Evolutionary conservation across 1,140 invertebrate genomes (phyloP).

Genomic region (Leptinotarsa defecta): DNA sequence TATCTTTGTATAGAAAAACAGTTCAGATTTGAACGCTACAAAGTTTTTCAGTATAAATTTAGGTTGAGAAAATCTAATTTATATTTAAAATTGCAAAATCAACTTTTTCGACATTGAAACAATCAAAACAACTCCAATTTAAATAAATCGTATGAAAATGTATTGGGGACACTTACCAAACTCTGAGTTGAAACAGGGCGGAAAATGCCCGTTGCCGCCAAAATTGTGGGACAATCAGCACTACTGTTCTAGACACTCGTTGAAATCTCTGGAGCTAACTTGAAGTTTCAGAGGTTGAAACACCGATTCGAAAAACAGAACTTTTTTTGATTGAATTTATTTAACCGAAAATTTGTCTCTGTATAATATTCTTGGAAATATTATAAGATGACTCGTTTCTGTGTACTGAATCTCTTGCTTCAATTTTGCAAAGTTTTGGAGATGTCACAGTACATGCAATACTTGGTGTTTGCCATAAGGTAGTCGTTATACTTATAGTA

Average conservation of each 20-base stretch:
- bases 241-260: slow-evolving; percentile 25
- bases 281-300: slow-evolving; percentile 13
- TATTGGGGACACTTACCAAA: too few species aligned
- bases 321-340: too few species aligned
- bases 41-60: too few species aligned
- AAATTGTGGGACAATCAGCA: background rate
- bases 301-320: background rate
- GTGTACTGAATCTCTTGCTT: slow-evolving; percentile 24
- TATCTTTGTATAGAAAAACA: too few species aligned
- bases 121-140: too few species aligned
- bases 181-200: background rate
- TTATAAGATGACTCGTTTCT: background rate
- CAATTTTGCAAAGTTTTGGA: slow-evolving; percentile 34
- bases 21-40: too few species aligned
- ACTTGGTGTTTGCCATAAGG: slow-evolving; percentile 30
- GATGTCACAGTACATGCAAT: slow-evolving; percentile 36
- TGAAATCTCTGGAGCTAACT: slow-evolving; percentile 12
- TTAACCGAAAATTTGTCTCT: background rate
- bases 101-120: too few species aligned
- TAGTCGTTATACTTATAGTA: slow-evolving; percentile 35
- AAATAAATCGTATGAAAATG: too few species aligned
- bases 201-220: background rate
- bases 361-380: background rate
- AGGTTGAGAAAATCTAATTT: too few species aligned
- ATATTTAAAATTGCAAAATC: too few species aligned